These are phyloP conservation scores for Shargacucullia verbasci DNA, from an alignment of 2,888 invertebrate species.

Conservation along the genomic window DNA sequence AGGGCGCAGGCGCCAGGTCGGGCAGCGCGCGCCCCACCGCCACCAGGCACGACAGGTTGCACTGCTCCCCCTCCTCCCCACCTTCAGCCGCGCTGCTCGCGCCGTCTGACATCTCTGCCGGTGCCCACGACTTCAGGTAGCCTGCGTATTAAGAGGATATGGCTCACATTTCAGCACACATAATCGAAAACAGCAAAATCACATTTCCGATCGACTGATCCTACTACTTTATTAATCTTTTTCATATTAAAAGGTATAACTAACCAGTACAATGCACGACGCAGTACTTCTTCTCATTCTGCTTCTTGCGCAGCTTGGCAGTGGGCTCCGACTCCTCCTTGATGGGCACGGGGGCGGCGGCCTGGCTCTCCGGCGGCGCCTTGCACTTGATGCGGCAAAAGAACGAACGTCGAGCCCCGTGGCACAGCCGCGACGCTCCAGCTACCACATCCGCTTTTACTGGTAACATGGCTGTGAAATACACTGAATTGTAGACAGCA, in stretches of 20 bases:
- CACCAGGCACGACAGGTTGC: slow-evolving; percentile 95
- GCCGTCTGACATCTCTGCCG: slow-evolving; percentile 92
- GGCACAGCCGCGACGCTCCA: slow-evolving; percentile 93
- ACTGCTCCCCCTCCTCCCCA: slow-evolving; percentile 83
- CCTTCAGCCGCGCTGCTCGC: slow-evolving; percentile 90
- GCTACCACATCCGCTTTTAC: slow-evolving; percentile 95
- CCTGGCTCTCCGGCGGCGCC: slow-evolving; percentile 60
- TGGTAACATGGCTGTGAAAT: slow-evolving; percentile 94
- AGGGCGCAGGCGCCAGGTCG: slow-evolving; percentile 80
- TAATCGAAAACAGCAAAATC: too few relatives aligned
- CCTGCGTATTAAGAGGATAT: slow-evolving; percentile 71
- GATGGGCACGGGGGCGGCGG: slow-evolving; percentile 68
- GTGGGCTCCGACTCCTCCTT: slow-evolving; percentile 93
- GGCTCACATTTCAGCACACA: too few relatives aligned
- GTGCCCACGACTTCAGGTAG: slow-evolving; percentile 97
- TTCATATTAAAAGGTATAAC: not conserved
- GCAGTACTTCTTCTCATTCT: slow-evolving; percentile 94
- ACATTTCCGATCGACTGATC: too few relatives aligned
- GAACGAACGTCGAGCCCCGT: slow-evolving; percentile 97
- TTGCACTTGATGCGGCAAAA: slow-evolving; percentile 98
- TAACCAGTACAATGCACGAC: slow-evolving; percentile 96
- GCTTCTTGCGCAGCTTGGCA: slow-evolving; percentile 91
- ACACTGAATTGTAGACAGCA: not conserved
- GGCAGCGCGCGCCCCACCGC: slow-evolving; percentile 95
- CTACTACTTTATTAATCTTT: too few relatives aligned